Conservation (phyloP, 2,797 vertebrate genomes). For the Strix occidentalis region DNA sequence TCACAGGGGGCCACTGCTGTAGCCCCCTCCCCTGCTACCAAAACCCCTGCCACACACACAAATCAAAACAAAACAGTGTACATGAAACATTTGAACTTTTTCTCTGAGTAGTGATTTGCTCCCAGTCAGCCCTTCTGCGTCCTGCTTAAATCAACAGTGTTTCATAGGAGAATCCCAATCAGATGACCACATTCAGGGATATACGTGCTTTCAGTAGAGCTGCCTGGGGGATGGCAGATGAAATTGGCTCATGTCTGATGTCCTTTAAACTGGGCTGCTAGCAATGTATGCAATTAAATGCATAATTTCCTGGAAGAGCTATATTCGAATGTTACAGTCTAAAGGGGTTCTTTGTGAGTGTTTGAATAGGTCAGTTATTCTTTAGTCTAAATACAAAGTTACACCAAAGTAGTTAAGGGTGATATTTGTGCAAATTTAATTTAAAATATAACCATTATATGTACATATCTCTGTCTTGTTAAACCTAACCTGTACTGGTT, state of each 20-base stretch:
- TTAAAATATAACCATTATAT: not conserved
- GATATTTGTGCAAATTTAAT: not conserved
- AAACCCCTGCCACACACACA: no score
- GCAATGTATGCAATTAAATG: not conserved
- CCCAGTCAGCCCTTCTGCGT: not conserved
- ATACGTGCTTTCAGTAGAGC: not conserved
- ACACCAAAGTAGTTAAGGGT: not conserved
- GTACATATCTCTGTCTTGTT: not conserved
- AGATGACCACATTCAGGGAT: not conserved
- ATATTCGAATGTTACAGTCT: not conserved
- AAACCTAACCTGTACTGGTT: not conserved
- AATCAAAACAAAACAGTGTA: not conserved
- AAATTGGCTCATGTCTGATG: not conserved
- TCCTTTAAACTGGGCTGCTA: not conserved
- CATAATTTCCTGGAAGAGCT: not conserved
- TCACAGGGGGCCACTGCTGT: no score
- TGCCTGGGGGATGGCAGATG: not conserved
- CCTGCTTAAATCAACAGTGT: not conserved
- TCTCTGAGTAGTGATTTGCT: not conserved
- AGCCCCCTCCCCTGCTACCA: no score
- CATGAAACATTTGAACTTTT: not conserved
- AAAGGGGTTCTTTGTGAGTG: not conserved
- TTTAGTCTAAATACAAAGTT: not conserved
- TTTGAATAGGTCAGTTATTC: not conserved
- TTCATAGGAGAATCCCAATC: not conserved